Percentiles rank a stretch among this genome's conserved stretches.
These are phyloP conservation scores for Phalera bucephala DNA, from an alignment of 2,888 invertebrate genomes.

Conservation along the genomic window DNA sequence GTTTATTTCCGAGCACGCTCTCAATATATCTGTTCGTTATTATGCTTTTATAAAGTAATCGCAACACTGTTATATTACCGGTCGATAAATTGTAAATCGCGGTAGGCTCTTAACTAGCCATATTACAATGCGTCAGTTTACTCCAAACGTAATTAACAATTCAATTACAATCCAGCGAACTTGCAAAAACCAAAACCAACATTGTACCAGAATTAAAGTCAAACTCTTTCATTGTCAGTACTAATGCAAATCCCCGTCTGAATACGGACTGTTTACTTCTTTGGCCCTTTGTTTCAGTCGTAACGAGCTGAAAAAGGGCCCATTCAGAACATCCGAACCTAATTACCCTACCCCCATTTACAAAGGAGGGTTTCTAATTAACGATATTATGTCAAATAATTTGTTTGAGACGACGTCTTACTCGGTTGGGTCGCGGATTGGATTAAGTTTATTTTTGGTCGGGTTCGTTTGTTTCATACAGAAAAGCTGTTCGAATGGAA, in stretches of 20 bases:
- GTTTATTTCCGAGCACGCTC: no score
- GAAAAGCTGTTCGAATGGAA: constrained; percentile 51
- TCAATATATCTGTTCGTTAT: no score
- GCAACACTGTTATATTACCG: no score
- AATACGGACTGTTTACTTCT: constrained; percentile 78
- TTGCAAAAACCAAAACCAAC: constrained; percentile 32
- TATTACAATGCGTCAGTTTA: no score
- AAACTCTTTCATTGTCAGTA: constrained; percentile 64
- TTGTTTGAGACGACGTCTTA: constrained; percentile 79
- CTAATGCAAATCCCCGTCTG: constrained; percentile 70
- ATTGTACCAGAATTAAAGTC: constrained; percentile 48
- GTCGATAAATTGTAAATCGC: no score
- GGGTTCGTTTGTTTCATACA: constrained; percentile 61
- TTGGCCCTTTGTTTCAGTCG: constrained; percentile 77
- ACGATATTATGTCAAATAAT: constrained; percentile 83
- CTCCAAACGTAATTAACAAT: constrained; percentile 18
- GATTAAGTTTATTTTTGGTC: constrained; percentile 71
- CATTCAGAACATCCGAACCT: constrained; percentile 81
- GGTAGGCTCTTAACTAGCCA: no score
- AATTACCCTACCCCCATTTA: constrained; percentile 75
- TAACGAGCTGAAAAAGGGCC: constrained; percentile 82
- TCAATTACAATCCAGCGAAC: constrained; percentile 13
- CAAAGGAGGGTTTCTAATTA: constrained; percentile 81
- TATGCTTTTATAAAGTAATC: no score
- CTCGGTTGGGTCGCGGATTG: constrained; percentile 66